Evolutionary conservation across 2,888 invertebrate species (phyloP), one percentile per base, ranked within the genome.

Genomic region (Choreutis nemorana): DNA sequence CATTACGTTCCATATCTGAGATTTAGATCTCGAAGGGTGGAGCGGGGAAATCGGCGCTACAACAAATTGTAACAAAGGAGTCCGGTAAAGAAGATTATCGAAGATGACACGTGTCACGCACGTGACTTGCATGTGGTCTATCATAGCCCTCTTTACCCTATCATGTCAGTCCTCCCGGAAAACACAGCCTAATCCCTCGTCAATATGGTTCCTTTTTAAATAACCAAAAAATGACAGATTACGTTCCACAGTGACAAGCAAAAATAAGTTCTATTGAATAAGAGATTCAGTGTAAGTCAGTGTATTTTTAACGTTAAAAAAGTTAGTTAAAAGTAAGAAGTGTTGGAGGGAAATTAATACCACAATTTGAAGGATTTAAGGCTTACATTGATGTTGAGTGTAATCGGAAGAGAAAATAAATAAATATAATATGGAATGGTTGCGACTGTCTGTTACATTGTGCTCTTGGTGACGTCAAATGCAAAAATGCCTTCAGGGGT

Each of bases 281-380:
- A 9, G n/a, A 2, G 14, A 38, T 51, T 43, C 16, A 45, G 42
- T 40, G 7, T 30, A 37, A 38, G 48, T 56, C 55, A 13, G 32
- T 15, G 5, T 42, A 31, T 4, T n/a, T 4, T 14, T 27, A 30
- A 32, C 26, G 16, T 32, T 26, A 33, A 36, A 39, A 61, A 58
- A 51, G 55, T 68, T 58, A 54, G 42, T 63, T 58, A 60, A 65
- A 67, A 67, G 46, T 64, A 70, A 71, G 72, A 72, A 71, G 75
- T 73, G 77, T 77, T 56, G 58, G 72, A 75, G 72, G 56, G 72
- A 75, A 78, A 78, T 73, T 65, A 75, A 77, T 78, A 77, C 77
- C 75, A 63, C 77, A 77, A 75, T 73, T 73, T 64, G 55, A 55
- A 56, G 71, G 75, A 75, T 75, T 77, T 72, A 72, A 62, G 53